Percentiles rank a stretch among this genome's conserved stretches.
These are phyloP conservation scores for Caretta caretta DNA, from an alignment of 2,113 vertebrate genomes.

Conservation along the genomic window DNA sequence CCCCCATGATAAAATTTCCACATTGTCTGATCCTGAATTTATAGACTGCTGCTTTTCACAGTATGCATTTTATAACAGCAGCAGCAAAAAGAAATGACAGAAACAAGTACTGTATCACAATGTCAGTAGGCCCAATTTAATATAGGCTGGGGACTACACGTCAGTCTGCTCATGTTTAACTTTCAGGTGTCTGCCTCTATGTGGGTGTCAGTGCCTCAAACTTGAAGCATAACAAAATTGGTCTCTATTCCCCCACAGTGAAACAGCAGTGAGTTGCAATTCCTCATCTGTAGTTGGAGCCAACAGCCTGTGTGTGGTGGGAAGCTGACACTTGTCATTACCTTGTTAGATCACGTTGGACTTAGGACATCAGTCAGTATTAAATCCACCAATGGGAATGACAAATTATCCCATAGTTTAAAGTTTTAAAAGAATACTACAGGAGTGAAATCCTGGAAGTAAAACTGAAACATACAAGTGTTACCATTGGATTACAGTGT, in stretches of 20 bases:
- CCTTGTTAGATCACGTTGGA: rapidly evolving
- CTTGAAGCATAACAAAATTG: rapidly evolving
- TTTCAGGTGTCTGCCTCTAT: neutral
- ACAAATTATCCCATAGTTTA: neutral
- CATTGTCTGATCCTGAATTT: neutral
- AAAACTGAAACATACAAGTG: rapidly evolving
- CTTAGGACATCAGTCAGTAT: neutral
- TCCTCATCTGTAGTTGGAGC: neutral
- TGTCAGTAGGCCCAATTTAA: rapidly evolving
- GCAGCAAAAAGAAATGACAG: neutral
- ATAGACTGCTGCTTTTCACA: neutral
- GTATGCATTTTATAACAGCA: rapidly evolving
- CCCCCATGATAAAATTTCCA: neutral
- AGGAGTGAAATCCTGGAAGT: neutral
- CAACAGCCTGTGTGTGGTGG: rapidly evolving
- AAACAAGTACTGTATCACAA: rapidly evolving
- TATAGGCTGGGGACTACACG: rapidly evolving
- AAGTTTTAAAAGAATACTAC: neutral
- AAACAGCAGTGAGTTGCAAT: neutral
- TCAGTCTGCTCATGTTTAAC: neutral
- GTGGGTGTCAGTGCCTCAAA: neutral
- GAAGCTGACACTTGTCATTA: rapidly evolving
- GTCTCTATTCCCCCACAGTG: neutral
- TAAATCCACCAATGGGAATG: neutral
- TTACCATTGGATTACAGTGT: neutral